Base-by-base conservation (phyloP, 2,888 invertebrate species). In the Camptogramma bilineatum region DNA sequence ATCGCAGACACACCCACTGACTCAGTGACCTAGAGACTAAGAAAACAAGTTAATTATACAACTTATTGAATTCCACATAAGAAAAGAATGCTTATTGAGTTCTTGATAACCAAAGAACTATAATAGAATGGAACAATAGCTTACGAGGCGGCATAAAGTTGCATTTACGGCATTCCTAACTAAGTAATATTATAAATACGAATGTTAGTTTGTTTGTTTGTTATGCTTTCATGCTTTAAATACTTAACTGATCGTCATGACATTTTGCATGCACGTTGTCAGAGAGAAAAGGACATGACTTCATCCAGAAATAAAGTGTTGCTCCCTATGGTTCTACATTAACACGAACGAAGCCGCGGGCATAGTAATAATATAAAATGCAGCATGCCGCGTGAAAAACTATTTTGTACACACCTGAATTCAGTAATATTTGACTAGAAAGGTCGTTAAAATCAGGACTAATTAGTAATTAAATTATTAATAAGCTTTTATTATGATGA, bases 11-110 rank as follows among this genome's bases (percentile, higher is more conserved):
- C 86, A 75, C 85, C 88, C 74, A 86, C 84, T 81, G 77, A 75
- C 87, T 82, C 74, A 76, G 76, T 88, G 82, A 86, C 87, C 85
- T 78, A 86, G 56, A 84, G 83, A 82, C 80, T 75, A 85, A 86
- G 86, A 83, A 79, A 84, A 84, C 76, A 72, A 79, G 83, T 86
- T 86, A 87, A 90, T 91, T 91, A 87, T 74, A 79, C 73, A 82
- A 86, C 85, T 87, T 79, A 81, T 85, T 85, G 74, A 83, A 62
- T 62, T 50, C 48, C 52, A 47, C 48, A 28, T 28, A 53, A 44
- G 39, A 52, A 52, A 52, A 34, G 52, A 60, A 53, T 59, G 46
- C 60, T 31, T n/a, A 5, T n/a, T 47, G 34, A 48, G 56, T 50
- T 42, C 53, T 58, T 52, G 74, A 83, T 64, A 59, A 61, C 57